Percentiles rank a stretch among this genome's conserved stretches.
Evolutionary conservation across 2,888 invertebrate species (phyloP).

Genomic region (Agapetus fuscipes): DNA sequence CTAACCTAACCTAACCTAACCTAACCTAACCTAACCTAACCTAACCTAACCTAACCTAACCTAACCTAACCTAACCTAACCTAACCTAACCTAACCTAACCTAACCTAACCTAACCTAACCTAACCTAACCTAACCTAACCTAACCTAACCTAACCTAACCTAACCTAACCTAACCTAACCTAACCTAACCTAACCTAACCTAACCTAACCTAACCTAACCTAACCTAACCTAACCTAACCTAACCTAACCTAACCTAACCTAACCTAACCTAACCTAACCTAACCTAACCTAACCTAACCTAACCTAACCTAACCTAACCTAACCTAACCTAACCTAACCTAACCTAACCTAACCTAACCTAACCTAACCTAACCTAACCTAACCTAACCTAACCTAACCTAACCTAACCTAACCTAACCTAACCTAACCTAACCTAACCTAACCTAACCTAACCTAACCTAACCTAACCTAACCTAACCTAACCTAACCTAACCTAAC

Average conservation of each 20-base stretch:
- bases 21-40: conserved; percentile 11
- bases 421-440: conserved; percentile 21
- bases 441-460: conserved; percentile 20
- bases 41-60: too few relatives aligned
- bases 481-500: conserved; percentile 16
- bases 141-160: conserved; percentile 12
- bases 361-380: conserved; percentile 21
- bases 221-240: conserved; percentile 3
- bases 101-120: conserved; percentile 5
- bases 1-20: conserved; percentile 9
- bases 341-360: conserved; percentile 20
- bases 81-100: conserved; percentile 5
- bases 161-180: conserved; percentile 1
- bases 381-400: conserved; percentile 21
- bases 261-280: conserved; percentile 12
- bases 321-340: conserved; percentile 15
- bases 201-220: not conserved
- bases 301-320: conserved; percentile 21
- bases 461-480: conserved; percentile 17
- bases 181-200: conserved; percentile 4
- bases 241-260: conserved; percentile 5
- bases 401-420: conserved; percentile 19
- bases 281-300: conserved; percentile 12
- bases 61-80: not conserved
- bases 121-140: conserved; percentile 12